Evolutionary conservation across 2,797 vertebrate genomes (phyloP), one percentile per base, ranked within the genome.

Genomic region (Lemur catta): DNA sequence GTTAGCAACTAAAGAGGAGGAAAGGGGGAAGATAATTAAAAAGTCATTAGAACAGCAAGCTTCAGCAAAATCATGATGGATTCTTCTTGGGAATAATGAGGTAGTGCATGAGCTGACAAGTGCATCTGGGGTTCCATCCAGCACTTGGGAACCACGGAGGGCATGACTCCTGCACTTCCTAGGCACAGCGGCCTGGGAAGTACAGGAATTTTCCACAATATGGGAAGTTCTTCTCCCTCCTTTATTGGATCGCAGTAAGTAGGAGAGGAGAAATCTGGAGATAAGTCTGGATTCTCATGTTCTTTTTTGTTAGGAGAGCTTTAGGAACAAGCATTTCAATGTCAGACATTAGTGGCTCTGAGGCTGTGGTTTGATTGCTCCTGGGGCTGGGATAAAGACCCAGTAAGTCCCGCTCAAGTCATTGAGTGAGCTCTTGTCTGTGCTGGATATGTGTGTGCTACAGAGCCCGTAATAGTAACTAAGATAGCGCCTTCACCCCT

Each of bases 41-140:
- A 91, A 95, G 61, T 78, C 91, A 72, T 96, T 96, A 96, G 72
- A 96, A 96, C 89, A 97, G 85, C 88, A 96, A 92, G 89, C 69
- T 80, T 71, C 50, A 38, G 61, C 35, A 90, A 88, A 87, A 43
- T 94, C 46, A 35, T 0, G 48, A 85, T 52, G n/a, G 38, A 35
- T 95, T 95, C 71, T 91, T 84, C 61, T 92, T 15, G 5, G 90
- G 78, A 63, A 81, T 88, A 93, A 84, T 26, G 48, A 94, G 75
- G 71, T 38, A 6, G 28, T 1, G 0, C 41, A 28, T 4, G 35
- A 63, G 33, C 79, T 93, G 87, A 81, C 72, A 93, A 43, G 52
- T 71, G 75, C 38, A 4, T 84, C 7, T 6, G 18, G 74, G 33
- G 76, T 35, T 90, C 18, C 12, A 28, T 18, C 55, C 57, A 55